These are phyloP conservation scores for human (Homo sapiens) DNA, from an alignment of 2,113 vertebrate genomes.

Conservation along the genomic window GRCh38 chrX:86668501-86669000, in stretches of 20 bases:
- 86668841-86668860: constrained; percentile 64
- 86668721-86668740: constrained; percentile 85
- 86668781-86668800: constrained; percentile 4
- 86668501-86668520: constrained; percentile 89
- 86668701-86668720: constrained; percentile 88
- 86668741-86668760: constrained; percentile 78
- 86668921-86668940: constrained; percentile 71
- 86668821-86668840: constrained; percentile 68
- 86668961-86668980: constrained; percentile 76
- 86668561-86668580: constrained; percentile 96
- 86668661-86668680: constrained; percentile 92
- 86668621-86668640: constrained; percentile 87
- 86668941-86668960: constrained; percentile 68
- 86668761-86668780: constrained; percentile 66
- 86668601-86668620: constrained; percentile 93
- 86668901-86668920: constrained; percentile 75
- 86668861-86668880: constrained; percentile 62
- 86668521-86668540: constrained; percentile 94
- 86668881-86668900: constrained; percentile 67
- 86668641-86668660: constrained; percentile 88
- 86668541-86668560: constrained; percentile 94
- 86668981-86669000: constrained; percentile 64
- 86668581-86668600: constrained; percentile 95
- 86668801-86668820: constrained; percentile 68
- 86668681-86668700: constrained; percentile 84